Percentiles rank a stretch among this genome's conserved stretches.
phyloP scores from a whole-genome alignment of 1,140 invertebrate genomes.

The Atta colombica region DNA sequence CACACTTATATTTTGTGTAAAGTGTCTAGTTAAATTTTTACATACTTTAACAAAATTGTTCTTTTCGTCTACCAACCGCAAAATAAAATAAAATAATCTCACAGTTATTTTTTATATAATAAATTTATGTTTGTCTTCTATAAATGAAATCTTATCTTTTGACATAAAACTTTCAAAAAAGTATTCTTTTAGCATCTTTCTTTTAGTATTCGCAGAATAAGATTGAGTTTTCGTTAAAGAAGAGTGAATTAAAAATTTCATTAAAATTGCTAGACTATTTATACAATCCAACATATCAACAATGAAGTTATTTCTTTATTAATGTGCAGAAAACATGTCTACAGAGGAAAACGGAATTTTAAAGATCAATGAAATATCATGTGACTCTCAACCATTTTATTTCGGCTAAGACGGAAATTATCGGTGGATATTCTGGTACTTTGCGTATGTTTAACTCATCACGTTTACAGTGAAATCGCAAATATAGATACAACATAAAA shows the following conservation, averaged over 20 bases:
- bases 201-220: constrained; percentile 3
- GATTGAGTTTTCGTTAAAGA: neutral
- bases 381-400: neutral
- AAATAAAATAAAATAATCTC: neutral
- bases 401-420: neutral
- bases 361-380: constrained; percentile 37
- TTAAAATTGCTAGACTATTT: neutral
- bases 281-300: neutral
- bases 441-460: neutral
- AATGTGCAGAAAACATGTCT: neutral
- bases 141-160: neutral
- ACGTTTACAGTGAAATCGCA: neutral
- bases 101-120: neutral
- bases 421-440: neutral
- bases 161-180: neutral
- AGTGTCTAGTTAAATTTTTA: no score
- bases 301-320: neutral
- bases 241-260: neutral
- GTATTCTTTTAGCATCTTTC: neutral
- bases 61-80: neutral
- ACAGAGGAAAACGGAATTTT: neutral
- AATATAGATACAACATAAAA: neutral
- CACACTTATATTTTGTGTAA: no score
- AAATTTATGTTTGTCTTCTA: neutral
- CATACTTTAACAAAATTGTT: no score